phyloP scores from a whole-genome alignment of 2,797 vertebrate genomes.

The Numenius phaeopus region DNA sequence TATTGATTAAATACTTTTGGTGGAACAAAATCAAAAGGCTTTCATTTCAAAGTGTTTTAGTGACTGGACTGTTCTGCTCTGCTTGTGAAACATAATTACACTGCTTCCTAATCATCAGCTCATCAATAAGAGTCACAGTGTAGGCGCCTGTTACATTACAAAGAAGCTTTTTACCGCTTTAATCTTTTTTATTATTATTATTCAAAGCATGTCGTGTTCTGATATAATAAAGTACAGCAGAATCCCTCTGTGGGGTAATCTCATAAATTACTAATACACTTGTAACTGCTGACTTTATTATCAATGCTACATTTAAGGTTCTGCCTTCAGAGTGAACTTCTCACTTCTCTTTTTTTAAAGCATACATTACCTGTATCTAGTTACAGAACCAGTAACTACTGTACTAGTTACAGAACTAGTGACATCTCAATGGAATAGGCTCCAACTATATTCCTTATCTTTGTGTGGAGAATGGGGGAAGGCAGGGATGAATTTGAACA shows the following conservation, averaged over 20 bases:
- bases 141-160: slow-evolving; percentile 77
- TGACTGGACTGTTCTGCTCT: slow-evolving; percentile 77
- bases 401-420: background rate
- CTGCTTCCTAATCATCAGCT: slow-evolving; percentile 76
- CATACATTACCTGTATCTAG: background rate
- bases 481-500: background rate
- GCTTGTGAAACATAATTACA: slow-evolving; percentile 78
- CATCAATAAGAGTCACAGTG: slow-evolving; percentile 78
- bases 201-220: slow-evolving; percentile 79
- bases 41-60: slow-evolving; percentile 75
- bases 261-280: slow-evolving; percentile 72
- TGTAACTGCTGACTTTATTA: slow-evolving; percentile 63
- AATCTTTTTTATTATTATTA: slow-evolving; percentile 75
- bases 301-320: slow-evolving; percentile 43
- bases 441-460: background rate
- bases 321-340: slow-evolving; percentile 14
- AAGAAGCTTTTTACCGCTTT: slow-evolving; percentile 81
- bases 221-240: slow-evolving; percentile 74
- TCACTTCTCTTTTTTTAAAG: background rate
- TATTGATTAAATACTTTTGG: slow-evolving; percentile 76
- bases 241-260: slow-evolving; percentile 33
- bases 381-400: background rate
- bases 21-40: slow-evolving; percentile 71
- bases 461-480: background rate
- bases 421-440: background rate